Conservation (phyloP, 2,888 invertebrate species). For the Diarsia dahlii region DNA sequence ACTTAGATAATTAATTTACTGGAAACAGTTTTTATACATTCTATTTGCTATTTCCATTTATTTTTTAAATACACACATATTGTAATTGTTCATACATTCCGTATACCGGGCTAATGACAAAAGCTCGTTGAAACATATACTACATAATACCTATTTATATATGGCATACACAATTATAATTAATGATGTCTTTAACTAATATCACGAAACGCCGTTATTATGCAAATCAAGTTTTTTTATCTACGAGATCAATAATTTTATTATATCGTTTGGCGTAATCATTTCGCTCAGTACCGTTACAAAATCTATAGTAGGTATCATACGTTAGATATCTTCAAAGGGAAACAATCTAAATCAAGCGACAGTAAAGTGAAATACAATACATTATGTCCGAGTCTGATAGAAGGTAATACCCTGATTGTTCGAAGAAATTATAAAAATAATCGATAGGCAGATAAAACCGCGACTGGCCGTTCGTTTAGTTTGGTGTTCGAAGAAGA, state of each 20-base stretch:
- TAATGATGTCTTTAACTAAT: constrained; percentile 75
- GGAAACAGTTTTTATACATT: constrained; percentile 73
- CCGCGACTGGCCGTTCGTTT: constrained; percentile 64
- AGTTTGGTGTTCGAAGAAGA: constrained; percentile 66
- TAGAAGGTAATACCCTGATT: constrained; percentile 74
- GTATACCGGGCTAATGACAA: constrained; percentile 88
- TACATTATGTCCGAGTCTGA: constrained; percentile 55
- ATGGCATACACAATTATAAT: constrained; percentile 79
- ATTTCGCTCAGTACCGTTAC: constrained; percentile 60
- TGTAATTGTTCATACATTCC: constrained; percentile 76
- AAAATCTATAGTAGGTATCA: constrained; percentile 55
- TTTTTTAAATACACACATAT: constrained; percentile 71
- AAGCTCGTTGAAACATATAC: constrained; percentile 88
- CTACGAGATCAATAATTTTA: constrained; percentile 76
- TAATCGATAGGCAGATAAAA: constrained; percentile 67
- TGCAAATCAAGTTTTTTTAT: constrained; percentile 75
- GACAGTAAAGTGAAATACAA: constrained; percentile 61
- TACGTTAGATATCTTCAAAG: constrained; percentile 48
- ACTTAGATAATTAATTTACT: constrained; percentile 64
- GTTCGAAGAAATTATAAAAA: constrained; percentile 67
- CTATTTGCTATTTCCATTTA: constrained; percentile 79
- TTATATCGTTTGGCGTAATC: constrained; percentile 60
- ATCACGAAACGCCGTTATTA: constrained; percentile 78
- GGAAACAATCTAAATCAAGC: constrained; percentile 57
- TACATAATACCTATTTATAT: constrained; percentile 80